These are phyloP conservation scores for Corythaixoides concolor DNA, from an alignment of 2,113 vertebrate species.

Conservation along the genomic window DNA sequence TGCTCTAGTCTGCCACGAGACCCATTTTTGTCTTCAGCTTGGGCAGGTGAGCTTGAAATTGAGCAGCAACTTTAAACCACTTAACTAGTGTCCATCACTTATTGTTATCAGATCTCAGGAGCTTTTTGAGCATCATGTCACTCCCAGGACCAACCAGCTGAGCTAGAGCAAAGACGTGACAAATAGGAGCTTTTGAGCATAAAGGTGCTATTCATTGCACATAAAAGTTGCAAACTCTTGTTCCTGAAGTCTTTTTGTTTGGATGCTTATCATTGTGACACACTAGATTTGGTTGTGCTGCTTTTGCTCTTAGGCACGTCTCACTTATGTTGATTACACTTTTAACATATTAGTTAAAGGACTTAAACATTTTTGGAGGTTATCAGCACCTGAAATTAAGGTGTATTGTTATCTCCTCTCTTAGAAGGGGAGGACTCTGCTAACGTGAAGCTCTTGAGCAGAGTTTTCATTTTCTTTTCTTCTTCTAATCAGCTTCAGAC, in stretches of 20 bases:
- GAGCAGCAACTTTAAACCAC: not conserved
- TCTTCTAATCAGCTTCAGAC: slow-evolving; percentile 6
- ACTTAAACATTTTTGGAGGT: not conserved
- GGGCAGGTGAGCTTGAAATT: not conserved
- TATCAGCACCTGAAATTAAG: slow-evolving; percentile 28
- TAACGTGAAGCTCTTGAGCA: not conserved
- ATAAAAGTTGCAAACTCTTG: not conserved
- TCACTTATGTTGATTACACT: not conserved
- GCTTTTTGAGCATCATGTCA: not conserved
- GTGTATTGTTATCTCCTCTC: slow-evolving; percentile 15
- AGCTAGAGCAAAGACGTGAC: not conserved
- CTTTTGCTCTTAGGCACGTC: not conserved
- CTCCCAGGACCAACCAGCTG: not conserved
- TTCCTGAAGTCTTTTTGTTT: not conserved
- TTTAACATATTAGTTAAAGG: not conserved
- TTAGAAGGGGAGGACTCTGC: not conserved
- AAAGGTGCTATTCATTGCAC: not conserved
- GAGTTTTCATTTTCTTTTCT: not conserved
- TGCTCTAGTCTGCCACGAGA: not conserved
- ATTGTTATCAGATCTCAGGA: not conserved
- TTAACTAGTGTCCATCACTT: not conserved
- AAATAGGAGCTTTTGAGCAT: not conserved
- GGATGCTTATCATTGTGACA: not conserved
- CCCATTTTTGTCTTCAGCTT: not conserved
- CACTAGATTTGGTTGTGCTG: not conserved